phyloP scores from a whole-genome alignment of 2,113 vertebrate genomes.

The Cettia cetti region DNA sequence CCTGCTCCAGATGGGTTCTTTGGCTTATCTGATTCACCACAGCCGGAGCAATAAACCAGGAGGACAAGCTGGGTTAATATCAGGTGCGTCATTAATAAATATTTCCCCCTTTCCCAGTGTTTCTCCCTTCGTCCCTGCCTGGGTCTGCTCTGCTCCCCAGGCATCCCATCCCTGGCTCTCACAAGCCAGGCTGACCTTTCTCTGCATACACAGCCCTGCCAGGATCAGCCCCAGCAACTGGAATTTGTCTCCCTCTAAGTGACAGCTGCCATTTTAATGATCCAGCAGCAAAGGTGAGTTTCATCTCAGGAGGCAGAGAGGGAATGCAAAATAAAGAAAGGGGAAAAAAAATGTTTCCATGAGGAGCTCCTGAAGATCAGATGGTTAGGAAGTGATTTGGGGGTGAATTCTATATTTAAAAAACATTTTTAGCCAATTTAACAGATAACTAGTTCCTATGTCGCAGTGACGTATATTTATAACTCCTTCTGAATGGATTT shows the following conservation, averaged over 20 bases:
- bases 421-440: constrained; percentile 13
- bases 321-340: not conserved
- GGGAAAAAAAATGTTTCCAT: not conserved
- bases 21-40: not conserved
- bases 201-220: not conserved
- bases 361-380: constrained; percentile 21
- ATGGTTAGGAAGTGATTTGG: constrained; percentile 16
- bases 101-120: not conserved
- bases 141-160: not conserved
- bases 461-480: constrained; percentile 14
- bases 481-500: constrained; percentile 25
- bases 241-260: constrained; percentile 35
- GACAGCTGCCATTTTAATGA: constrained; percentile 48
- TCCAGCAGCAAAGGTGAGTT: constrained; percentile 8
- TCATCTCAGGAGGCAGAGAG: not conserved
- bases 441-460: constrained; percentile 32
- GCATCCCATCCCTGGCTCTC: not conserved
- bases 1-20: not conserved
- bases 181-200: not conserved
- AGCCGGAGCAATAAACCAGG: not conserved
- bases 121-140: not conserved
- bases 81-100: not conserved
- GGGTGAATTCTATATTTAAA: constrained; percentile 35
- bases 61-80: not conserved
- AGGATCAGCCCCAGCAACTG: constrained; percentile 17